Evolutionary conservation across 2,797 vertebrate species (phyloP), one percentile per base, ranked within the genome.

Genomic region (Pelochelys cantorii): DNA sequence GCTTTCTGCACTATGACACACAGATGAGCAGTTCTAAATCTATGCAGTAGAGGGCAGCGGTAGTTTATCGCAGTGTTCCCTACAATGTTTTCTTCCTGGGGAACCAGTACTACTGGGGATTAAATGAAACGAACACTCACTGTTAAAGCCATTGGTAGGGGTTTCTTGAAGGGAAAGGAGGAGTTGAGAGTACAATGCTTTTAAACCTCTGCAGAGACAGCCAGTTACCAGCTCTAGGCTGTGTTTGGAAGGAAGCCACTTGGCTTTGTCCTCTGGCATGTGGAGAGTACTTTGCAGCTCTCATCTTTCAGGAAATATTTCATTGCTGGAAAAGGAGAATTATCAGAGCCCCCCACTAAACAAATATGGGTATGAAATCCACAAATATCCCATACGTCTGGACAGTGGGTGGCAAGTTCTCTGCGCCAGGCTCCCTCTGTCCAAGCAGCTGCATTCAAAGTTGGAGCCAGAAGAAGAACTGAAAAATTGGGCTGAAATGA

Each of bases 261-360:
- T 91, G 84, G 81, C 86, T 34, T 81, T n/a, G 14, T 78, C 57
- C 22, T 86, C 23, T 23, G 12, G 37, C 57, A 7, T 25, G 57
- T 86, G 86, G 83, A 86, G 37, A 71, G 25, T 84, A 54, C 91
- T 87, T 86, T 86, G 77, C 80, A 56, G 84, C 81, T 89, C 80
- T 89, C 14, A 37, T 81, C 88, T 91, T 86, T 42, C 93, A 81
- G 81, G 81, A 86, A 89, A 42, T 68, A 78, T 54, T 84, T 59
- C 18, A 5, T 11, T 77, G 57, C 0, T 86, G 77, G 84, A 68
- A 81, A 84, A 13, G 75, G 56, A 65, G 75, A 37, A 12, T 3
- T 54, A 81, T 84, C 68, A 84, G 57, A 25, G 8, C 54, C 81
- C n/a, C 84, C 55, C 9, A 31, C 80, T 89, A 89, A 86, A 91